Evolutionary conservation across 2,113 vertebrate genomes (phyloP).

Genomic region (Lophotis ruficrista): DNA sequence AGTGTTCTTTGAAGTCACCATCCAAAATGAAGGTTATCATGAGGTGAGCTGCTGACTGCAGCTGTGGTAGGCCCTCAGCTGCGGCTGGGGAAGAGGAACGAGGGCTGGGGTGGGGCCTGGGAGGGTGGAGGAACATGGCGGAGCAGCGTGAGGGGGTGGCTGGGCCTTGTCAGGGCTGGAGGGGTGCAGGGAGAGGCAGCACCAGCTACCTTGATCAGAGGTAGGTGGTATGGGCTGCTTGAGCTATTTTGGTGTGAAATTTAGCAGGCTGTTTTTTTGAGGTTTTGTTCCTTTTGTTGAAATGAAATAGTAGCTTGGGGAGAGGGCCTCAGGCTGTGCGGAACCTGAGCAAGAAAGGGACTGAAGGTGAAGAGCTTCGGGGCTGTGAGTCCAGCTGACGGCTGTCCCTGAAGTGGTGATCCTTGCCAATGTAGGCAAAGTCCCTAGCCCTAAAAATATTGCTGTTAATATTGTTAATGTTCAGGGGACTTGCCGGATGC

Average conservation of each 20-base stretch:
- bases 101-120: neutral
- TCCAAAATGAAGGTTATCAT: neutral
- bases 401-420: neutral
- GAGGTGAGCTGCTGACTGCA: neutral
- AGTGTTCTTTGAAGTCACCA: neutral
- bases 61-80: neutral
- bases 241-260: neutral
- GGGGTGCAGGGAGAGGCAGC: neutral
- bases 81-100: neutral
- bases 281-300: neutral
- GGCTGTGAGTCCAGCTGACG: neutral
- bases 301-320: neutral
- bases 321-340: neutral
- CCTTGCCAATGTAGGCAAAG: neutral
- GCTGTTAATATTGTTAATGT: neutral
- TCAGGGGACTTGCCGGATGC: neutral
- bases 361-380: neutral
- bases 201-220: neutral
- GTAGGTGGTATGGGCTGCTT: neutral
- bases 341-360: neutral
- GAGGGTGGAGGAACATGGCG: neutral
- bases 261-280: neutral
- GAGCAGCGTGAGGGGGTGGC: fast-evolving
- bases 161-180: neutral
- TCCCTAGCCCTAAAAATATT: neutral